Evolutionary conservation across 2,113 vertebrate species (phyloP), one percentile per base, ranked within the genome.

Genomic region (Thamnophis sirtalis): DNA sequence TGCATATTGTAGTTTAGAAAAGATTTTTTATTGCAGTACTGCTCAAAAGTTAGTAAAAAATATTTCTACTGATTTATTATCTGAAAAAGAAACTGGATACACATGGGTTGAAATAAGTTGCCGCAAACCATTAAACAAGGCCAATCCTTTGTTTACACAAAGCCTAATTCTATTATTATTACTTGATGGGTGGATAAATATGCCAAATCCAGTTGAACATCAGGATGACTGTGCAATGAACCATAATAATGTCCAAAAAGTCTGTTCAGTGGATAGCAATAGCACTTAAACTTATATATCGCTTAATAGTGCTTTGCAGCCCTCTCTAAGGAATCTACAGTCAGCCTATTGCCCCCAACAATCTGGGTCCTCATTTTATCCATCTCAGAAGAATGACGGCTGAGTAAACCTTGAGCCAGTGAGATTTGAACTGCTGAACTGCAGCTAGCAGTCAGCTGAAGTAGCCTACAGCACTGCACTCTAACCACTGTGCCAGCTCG

Each of bases 1-100:
- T 92, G 73, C 91, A 86, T 73, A 89, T 92, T 92, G 73, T 92
- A 63, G 58, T 92, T 92, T 92, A 33, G 87, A 92, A 51, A 92
- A 89, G 28, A 85, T 85, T 92, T 54, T 56, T 87, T 87, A 58
- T 92, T 68, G 49, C 43, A 55, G 43, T 56, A 54, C 22, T 55
- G 48, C 85, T 92, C 21, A 60, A 48, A 89, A 55, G 55, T 92
- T 88, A 92, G 51, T 33, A 33, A 48, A 28, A 15, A 92, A 85
- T 60, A 43, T 92, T n/a, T n/a, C 87, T 92, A 92, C 28, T 85
- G 87, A 92, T 92, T 92, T 92, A 89, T 86, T 87, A 60, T 92
- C 91, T 85, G n/a, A 63, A 92, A 22, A 33, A 48, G 55, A 55
- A 54, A 90, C 51, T 87, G 51, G 85, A 90, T 68, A 54, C 51